Base-by-base conservation (phyloP, 2,797 vertebrate species). In the Streptopelia turtur region DNA sequence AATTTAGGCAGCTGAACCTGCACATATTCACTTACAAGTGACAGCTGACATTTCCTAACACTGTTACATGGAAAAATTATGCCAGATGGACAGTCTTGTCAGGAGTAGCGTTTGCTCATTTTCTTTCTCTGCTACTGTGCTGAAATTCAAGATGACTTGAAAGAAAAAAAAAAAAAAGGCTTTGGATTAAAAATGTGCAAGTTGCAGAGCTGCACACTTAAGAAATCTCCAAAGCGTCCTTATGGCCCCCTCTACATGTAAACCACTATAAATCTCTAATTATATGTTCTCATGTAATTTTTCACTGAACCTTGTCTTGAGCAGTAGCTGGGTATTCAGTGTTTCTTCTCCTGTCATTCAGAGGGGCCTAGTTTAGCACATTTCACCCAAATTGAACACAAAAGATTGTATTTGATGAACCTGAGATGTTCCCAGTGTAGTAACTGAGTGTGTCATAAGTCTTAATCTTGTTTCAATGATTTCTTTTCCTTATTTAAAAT, bases 41-140 rank as follows among this genome's bases (percentile, higher is more conserved):
- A 94, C 93, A 95, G 95, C 77, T 96, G 90, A 93, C 90, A 93
- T 88, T 88, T 95, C 43, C 77, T 91, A 81, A 90, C 86, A 63
- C 47, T 82, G 22, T 81, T 90, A 81, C 37, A 33, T 43, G 47
- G 90, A 55, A 86, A 86, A 91, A 75, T 47, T 39, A 39, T 43
- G 80, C 79, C 96, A 97, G 94, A 95, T 94, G 94, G 91, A 87
- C 69, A 69, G 2, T 63, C 59, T 94, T 90, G 82, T 95, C 83
- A 93, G 80, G 80, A 91, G 93, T 50, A 95, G 90, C 66, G 55
- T 97, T 96, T 97, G 92, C 94, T 96, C 94, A 96, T 95, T 95
- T 97, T 39, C 77, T 82, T 92, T 79, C 77, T 79, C 25, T 79
- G 77, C 50, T 83, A 71, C 92, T 79, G 63, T 79, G 69, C 65